A percentile compares a stretch with the other conserved stretches of the same genome.
Conservation (phyloP, 1,140 invertebrate genomes). For the Odontomachus brunneus region DNA sequence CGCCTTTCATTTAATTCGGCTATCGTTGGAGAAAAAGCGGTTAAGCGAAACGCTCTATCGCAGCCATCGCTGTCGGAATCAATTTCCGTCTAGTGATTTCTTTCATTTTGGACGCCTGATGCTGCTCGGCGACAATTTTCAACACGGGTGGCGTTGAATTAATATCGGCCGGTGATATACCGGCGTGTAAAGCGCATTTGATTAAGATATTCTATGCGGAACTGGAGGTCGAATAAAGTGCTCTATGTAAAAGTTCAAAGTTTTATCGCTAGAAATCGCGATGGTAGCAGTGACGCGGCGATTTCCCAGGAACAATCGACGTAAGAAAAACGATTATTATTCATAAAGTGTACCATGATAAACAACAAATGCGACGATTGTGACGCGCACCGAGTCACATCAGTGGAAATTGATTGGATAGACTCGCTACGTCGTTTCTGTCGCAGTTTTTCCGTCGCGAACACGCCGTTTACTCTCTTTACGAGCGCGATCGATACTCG, state of each 20-base stretch:
- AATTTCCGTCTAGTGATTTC: too few species aligned
- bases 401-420: constrained; percentile 29
- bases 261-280: background rate
- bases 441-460: constrained; percentile 2
- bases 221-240: constrained; percentile 10
- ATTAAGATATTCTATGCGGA: background rate
- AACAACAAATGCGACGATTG: constrained; percentile 35
- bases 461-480: background rate
- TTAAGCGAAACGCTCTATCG: too few species aligned
- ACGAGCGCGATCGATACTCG: background rate
- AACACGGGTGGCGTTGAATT: too few species aligned
- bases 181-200: background rate
- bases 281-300: background rate
- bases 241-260: constrained; percentile 31
- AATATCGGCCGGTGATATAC: too few species aligned
- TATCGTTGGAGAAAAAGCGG: too few species aligned
- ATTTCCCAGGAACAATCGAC: constrained; percentile 22
- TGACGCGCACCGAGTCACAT: constrained; percentile 14
- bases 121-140: too few species aligned
- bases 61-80: too few species aligned
- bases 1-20: too few species aligned
- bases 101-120: too few species aligned
- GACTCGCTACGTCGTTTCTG: background rate
- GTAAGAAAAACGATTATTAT: constrained; percentile 24
- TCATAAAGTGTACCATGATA: background rate